A percentile compares a stretch with the other conserved stretches of the same genome.
Evolutionary conservation across 2,113 vertebrate species (phyloP).

Genomic region (Galeopterus variegatus): DNA sequence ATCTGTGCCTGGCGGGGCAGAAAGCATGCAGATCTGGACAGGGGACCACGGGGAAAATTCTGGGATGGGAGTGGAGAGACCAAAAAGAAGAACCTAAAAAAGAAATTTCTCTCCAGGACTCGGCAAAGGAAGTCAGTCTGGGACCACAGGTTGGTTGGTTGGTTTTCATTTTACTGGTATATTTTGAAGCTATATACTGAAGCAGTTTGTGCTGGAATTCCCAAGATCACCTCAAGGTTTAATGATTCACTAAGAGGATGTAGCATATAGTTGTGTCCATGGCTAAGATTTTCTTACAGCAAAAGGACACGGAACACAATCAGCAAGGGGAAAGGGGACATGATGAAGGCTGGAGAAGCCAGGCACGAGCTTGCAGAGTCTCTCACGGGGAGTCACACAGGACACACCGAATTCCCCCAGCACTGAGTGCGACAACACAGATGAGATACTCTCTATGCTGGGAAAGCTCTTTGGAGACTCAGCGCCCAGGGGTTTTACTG

Average conservation of each 20-base stretch:
- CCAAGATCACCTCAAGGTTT: not conserved
- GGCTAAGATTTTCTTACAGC: too few species aligned
- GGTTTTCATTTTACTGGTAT: not conserved
- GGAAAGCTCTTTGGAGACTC: not conserved
- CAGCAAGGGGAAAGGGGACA: too few species aligned
- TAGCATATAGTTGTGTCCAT: too few species aligned
- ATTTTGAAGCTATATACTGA: not conserved
- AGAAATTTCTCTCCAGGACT: not conserved
- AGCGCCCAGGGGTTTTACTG: not conserved
- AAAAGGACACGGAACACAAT: too few species aligned
- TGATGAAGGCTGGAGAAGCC: not conserved
- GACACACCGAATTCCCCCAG: not conserved
- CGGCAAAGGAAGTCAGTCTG: not conserved
- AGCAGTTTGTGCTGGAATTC: not conserved
- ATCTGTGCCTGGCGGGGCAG: too few species aligned
- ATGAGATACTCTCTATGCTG: not conserved
- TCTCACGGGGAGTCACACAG: not conserved
- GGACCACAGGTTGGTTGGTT: not conserved
- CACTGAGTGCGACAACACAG: rapidly evolving
- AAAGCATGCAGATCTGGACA: not conserved
- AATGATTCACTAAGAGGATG: not conserved
- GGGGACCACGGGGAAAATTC: not conserved
- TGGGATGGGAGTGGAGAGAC: not conserved
- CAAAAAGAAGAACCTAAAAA: not conserved
- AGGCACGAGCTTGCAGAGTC: not conserved